A percentile compares a stretch with the other conserved stretches of the same genome.
phyloP scores from a whole-genome alignment of 1,140 invertebrate species.

The Drosophila insularis region DNA sequence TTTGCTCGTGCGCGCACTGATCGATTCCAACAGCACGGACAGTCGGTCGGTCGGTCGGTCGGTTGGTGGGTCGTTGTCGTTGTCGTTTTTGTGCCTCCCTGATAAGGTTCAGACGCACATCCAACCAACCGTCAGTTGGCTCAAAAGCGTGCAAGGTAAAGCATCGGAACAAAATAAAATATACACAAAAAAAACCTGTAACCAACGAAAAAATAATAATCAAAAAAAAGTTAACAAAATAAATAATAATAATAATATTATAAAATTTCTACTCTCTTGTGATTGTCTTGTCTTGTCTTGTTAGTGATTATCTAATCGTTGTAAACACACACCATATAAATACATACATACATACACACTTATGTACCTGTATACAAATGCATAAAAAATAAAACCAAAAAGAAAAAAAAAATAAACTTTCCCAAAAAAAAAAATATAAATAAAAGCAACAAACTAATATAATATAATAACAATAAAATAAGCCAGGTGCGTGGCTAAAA shows the following conservation, averaged over 20 bases:
- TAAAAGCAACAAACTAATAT: conserved; percentile 5
- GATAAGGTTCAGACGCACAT: conserved; percentile 79
- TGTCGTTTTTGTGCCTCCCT: conserved; percentile 37
- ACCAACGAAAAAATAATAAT: conserved; percentile 11
- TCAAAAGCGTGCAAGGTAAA: conserved; percentile 64
- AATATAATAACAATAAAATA: conserved; percentile 7
- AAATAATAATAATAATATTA: conserved; percentile 11
- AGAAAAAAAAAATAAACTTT: conserved; percentile 40
- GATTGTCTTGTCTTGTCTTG: conserved; percentile 40
- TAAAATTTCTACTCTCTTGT: conserved; percentile 18
- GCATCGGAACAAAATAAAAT: conserved; percentile 53
- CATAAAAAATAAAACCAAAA: conserved; percentile 33
- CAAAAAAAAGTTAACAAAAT: conserved; percentile 1
- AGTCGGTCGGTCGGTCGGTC: conserved; percentile 32
- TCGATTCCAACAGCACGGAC: conserved; percentile 56
- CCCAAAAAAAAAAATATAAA: conserved; percentile 36
- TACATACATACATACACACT: conserved; percentile 22
- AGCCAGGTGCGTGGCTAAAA: conserved; percentile 41
- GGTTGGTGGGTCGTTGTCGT: conserved; percentile 23
- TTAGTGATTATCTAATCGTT: conserved; percentile 68
- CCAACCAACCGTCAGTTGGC: conserved; percentile 70
- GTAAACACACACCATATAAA: conserved; percentile 44
- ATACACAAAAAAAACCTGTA: conserved; percentile 22
- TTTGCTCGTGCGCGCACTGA: conserved; percentile 75
- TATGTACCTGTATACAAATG: conserved; percentile 51